These are phyloP conservation scores for Drepana falcataria DNA, from an alignment of 2,888 invertebrate species.

Conservation along the genomic window DNA sequence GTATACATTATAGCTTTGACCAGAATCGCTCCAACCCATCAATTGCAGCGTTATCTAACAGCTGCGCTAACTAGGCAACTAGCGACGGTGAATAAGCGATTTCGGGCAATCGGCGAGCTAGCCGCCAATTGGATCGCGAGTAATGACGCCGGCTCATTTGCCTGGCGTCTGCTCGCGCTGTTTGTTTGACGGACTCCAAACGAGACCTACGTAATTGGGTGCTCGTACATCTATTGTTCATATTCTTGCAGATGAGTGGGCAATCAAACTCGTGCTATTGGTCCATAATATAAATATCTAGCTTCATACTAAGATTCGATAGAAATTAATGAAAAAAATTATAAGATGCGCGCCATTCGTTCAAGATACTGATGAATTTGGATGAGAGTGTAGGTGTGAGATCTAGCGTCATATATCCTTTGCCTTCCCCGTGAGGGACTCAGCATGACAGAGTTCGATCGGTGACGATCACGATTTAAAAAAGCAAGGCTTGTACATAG, in stretches of 20 bases:
- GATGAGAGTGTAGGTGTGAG: too few relatives aligned
- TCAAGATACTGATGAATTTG: too few relatives aligned
- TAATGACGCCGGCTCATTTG: conserved; percentile 24
- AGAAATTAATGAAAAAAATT: too few relatives aligned
- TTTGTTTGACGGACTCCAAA: conserved; percentile 36
- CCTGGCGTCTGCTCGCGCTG: conserved; percentile 17
- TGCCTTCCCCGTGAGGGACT: too few relatives aligned
- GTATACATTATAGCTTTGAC: too few relatives aligned
- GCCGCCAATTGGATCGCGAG: conserved; percentile 9
- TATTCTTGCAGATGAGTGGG: background rate
- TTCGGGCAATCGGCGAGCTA: conserved; percentile 44
- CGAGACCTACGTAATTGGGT: conserved; percentile 25
- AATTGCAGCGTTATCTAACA: conserved; percentile 21
- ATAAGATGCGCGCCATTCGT: too few relatives aligned
- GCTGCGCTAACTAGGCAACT: conserved; percentile 67
- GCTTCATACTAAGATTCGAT: too few relatives aligned
- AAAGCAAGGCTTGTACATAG: too few relatives aligned
- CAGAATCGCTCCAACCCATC: conserved; percentile 9
- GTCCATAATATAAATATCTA: background rate
- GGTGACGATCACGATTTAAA: too few relatives aligned
- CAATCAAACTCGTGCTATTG: background rate
- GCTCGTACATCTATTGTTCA: conserved; percentile 1
- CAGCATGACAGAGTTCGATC: too few relatives aligned
- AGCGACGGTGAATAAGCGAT: conserved; percentile 69
- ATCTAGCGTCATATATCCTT: too few relatives aligned